These are phyloP conservation scores for Amphilophus citrinellus DNA, from an alignment of 2,113 vertebrate genomes.

Conservation along the genomic window DNA sequence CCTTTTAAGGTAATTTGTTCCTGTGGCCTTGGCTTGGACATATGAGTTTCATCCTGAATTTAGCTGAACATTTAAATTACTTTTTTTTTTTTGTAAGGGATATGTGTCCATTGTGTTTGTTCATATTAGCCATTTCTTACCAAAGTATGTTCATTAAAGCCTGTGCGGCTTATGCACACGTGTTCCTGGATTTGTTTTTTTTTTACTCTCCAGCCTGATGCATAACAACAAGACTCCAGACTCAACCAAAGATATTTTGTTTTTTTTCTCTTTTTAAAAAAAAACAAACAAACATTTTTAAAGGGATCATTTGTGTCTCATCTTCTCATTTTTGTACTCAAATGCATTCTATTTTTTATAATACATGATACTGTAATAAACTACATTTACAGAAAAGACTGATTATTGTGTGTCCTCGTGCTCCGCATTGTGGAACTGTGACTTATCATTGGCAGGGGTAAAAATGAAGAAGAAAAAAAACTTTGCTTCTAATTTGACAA, in stretches of 20 bases:
- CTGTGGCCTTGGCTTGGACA: conserved; percentile 21
- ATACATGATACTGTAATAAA: conserved; percentile 84
- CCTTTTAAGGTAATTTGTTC: conserved; percentile 5
- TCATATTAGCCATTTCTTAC: conserved; percentile 55
- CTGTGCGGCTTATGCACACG: conserved; percentile 59
- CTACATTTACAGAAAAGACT: conserved; percentile 70
- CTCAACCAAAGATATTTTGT: conserved; percentile 80
- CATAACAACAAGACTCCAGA: conserved; percentile 62
- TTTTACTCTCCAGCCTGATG: conserved; percentile 32
- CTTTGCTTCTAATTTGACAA: conserved; percentile 73
- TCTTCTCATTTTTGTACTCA: conserved; percentile 79
- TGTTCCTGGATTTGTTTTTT: conserved; percentile 22
- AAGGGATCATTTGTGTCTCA: conserved; percentile 74
- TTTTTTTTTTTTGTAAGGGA: too few species aligned
- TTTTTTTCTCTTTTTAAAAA: conserved; percentile 36
- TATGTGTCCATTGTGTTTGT: too few species aligned
- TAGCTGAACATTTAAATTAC: conserved; percentile 10
- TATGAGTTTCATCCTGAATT: conserved; percentile 31
- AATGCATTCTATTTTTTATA: conserved; percentile 88
- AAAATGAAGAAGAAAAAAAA: neutral
- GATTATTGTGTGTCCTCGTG: neutral
- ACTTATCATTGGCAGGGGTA: neutral
- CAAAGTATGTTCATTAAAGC: conserved; percentile 64
- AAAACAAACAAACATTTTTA: conserved; percentile 42
- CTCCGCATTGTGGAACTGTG: neutral